A percentile compares a stretch with the other conserved stretches of the same genome.
phyloP scores from a whole-genome alignment of 1,140 invertebrate genomes.

The Berghia stephanieae region DNA sequence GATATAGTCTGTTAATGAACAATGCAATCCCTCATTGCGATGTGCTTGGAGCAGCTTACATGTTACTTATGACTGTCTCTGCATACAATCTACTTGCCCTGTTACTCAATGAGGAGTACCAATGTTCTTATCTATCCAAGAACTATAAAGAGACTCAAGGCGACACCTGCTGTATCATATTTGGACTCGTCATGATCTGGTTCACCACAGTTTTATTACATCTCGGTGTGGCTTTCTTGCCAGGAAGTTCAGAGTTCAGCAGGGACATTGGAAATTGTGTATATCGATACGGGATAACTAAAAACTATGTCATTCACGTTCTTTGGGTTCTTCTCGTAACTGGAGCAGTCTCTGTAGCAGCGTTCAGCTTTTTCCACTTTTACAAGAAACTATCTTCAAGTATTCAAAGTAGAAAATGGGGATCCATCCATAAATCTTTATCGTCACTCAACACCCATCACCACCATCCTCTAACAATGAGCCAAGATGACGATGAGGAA shows the following conservation, averaged over 20 bases:
- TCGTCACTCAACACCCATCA: constrained; percentile 18
- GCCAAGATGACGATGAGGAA: constrained; percentile 36
- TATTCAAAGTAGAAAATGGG: constrained; percentile 50
- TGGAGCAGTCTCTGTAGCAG: constrained; percentile 84
- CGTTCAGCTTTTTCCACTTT: constrained; percentile 84
- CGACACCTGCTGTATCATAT: constrained; percentile 80
- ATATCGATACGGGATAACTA: constrained; percentile 77
- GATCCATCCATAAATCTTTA: constrained; percentile 50
- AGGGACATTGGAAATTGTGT: constrained; percentile 80
- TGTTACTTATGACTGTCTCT: constrained; percentile 87
- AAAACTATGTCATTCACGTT: constrained; percentile 88
- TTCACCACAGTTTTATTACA: constrained; percentile 85
- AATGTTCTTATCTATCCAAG: constrained; percentile 74
- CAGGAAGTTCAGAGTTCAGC: constrained; percentile 51
- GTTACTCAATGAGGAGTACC: constrained; percentile 87
- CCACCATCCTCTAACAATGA: constrained; percentile 4
- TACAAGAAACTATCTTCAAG: constrained; percentile 76
- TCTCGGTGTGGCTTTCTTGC: constrained; percentile 84
- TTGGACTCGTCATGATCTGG: constrained; percentile 93
- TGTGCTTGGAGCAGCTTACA: constrained; percentile 87
- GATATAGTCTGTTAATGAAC: constrained; percentile 82
- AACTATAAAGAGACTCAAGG: constrained; percentile 32
- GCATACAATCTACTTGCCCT: constrained; percentile 91
- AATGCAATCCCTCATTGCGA: constrained; percentile 87
- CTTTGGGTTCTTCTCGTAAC: constrained; percentile 90